phyloP scores from a whole-genome alignment of 2,888 invertebrate species.

The Epirrhoe tristata region DNA sequence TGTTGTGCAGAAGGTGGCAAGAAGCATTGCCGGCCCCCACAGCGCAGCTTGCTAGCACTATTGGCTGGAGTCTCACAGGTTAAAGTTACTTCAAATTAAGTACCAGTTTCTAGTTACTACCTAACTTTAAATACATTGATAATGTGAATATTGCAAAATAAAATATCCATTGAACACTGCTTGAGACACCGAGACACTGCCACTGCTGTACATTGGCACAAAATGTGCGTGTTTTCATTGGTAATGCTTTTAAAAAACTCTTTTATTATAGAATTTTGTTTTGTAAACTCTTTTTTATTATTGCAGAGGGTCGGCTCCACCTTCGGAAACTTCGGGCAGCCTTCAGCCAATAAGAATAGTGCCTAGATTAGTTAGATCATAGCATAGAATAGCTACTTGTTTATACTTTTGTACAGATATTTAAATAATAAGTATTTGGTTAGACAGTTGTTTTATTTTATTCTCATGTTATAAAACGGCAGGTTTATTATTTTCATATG shows the following conservation, averaged over 20 bases:
- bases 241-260: no score
- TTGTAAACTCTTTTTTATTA: conserved; percentile 29
- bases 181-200: no score
- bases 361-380: conserved; percentile 33
- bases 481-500: neutral
- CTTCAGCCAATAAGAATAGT: conserved; percentile 56
- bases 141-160: no score
- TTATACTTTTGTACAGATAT: conserved; percentile 72
- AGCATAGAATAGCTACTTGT: conserved; percentile 46
- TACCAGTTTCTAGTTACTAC: no score
- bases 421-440: conserved; percentile 49
- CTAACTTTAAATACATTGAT: no score
- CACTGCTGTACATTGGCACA: no score
- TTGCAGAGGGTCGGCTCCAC: conserved; percentile 76
- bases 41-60: conserved; percentile 88
- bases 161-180: no score
- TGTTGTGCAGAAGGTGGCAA: conserved; percentile 92
- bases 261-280: neutral
- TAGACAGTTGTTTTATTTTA: conserved; percentile 20
- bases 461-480: neutral
- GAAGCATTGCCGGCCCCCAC: conserved; percentile 90
- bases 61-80: conserved; percentile 87
- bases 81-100: conserved; percentile 30
- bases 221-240: no score
- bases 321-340: conserved; percentile 60